Conservation (phyloP, 2,797 vertebrate species). For the Melanotaenia boesemani region DNA sequence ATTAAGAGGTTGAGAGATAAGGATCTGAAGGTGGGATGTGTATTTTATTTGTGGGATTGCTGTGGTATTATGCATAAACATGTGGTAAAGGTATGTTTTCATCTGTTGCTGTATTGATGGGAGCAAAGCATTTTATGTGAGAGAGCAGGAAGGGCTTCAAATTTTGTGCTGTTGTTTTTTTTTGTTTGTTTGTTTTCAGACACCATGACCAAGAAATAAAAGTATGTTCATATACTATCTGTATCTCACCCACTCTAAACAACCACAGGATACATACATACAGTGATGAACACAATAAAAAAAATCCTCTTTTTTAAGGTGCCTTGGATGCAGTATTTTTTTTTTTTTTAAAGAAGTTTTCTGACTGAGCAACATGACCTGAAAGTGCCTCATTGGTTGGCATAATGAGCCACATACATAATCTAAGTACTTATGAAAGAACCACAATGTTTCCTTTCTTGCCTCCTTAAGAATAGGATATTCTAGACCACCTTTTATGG, state of each 20-base stretch:
- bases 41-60: conserved; percentile 16
- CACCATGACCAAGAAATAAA: background rate
- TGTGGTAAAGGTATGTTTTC: background rate
- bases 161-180: too few species aligned
- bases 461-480: background rate
- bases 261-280: background rate
- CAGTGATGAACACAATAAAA: background rate
- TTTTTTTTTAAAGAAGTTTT: too few species aligned
- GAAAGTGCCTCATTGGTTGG: background rate
- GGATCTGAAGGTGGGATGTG: conserved; percentile 15
- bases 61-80: background rate
- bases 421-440: background rate
- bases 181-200: background rate
- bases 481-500: too few species aligned
- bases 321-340: background rate
- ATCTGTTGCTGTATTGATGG: background rate
- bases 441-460: background rate
- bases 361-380: too few species aligned
- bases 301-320: background rate
- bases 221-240: background rate
- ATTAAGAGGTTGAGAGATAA: conserved; percentile 29
- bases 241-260: background rate
- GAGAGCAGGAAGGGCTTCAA: background rate
- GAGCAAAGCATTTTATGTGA: background rate
- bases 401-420: too few species aligned